phyloP scores from a whole-genome alignment of 2,888 invertebrate genomes.

The Trachelus troglodyta region DNA sequence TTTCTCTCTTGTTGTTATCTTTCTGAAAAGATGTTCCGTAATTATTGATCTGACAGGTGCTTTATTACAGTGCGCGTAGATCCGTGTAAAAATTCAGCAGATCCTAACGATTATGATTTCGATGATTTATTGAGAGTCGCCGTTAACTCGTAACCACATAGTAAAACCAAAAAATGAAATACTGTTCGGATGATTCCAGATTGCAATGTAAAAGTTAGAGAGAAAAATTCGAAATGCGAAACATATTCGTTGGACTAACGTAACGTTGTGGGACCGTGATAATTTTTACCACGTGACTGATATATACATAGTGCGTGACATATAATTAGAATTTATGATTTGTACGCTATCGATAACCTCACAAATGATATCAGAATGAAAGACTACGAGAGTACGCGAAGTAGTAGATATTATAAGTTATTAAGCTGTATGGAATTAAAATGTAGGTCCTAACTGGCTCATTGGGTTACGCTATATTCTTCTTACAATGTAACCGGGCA shows the following conservation, averaged over 20 bases:
- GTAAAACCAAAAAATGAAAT: too few relatives aligned
- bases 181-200: not conserved
- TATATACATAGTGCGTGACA: not conserved
- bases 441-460: constrained; percentile 31
- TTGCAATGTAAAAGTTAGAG: not conserved
- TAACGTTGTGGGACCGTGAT: not conserved
- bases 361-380: not conserved
- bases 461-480: constrained; percentile 55
- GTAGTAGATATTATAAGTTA: not conserved
- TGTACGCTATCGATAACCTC: not conserved
- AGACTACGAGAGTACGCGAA: not conserved
- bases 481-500: constrained; percentile 57
- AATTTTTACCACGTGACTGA: not conserved
- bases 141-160: not conserved
- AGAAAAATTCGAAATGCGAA: not conserved
- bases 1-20: not conserved
- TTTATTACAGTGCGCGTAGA: not conserved
- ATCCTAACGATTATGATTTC: not conserved
- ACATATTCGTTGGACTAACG: not conserved
- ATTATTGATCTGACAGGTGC: not conserved
- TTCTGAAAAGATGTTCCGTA: not conserved
- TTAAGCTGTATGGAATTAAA: not conserved
- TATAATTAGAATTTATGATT: not conserved
- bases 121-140: not conserved
- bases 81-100: not conserved